Percentiles rank a stretch among this genome's conserved stretches.
Evolutionary conservation across 2,113 vertebrate genomes (phyloP).

Genomic region (Platysternon megacephalum): DNA sequence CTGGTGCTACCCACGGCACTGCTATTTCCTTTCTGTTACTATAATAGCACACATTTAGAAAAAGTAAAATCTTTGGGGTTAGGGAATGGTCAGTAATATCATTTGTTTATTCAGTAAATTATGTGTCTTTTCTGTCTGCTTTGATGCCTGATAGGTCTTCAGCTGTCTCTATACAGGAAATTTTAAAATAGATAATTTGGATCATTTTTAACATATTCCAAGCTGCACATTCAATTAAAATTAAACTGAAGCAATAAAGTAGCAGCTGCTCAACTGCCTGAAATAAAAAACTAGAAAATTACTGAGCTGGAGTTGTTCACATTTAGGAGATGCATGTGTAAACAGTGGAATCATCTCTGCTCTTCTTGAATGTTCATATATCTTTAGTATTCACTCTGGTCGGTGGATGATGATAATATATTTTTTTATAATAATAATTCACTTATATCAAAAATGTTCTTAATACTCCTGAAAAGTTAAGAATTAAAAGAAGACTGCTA

Average conservation of each 20-base stretch:
- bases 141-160: slow-evolving; percentile 8
- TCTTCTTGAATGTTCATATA: not conserved
- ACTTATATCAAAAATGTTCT: slow-evolving; percentile 10
- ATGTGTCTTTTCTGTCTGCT: not conserved
- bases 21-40: not conserved
- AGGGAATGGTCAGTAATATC: not conserved
- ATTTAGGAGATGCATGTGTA: not conserved
- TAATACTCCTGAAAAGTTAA: slow-evolving; percentile 15
- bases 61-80: not conserved
- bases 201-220: slow-evolving; percentile 32
- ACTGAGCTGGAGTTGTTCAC: slow-evolving; percentile 17
- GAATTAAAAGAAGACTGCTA: slow-evolving; percentile 8
- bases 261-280: slow-evolving; percentile 10
- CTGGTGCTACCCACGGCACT: not conserved
- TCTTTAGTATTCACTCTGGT: slow-evolving; percentile 24
- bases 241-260: slow-evolving; percentile 37
- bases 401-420: not conserved
- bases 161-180: not conserved
- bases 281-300: slow-evolving; percentile 41
- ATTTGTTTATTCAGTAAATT: not conserved
- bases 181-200: not conserved
- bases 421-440: not conserved
- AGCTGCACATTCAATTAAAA: slow-evolving; percentile 40
- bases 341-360: slow-evolving; percentile 8
- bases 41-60: not conserved